Evolutionary conservation across 2,888 invertebrate species (phyloP).

Genomic region (Sipunculus nudus): DNA sequence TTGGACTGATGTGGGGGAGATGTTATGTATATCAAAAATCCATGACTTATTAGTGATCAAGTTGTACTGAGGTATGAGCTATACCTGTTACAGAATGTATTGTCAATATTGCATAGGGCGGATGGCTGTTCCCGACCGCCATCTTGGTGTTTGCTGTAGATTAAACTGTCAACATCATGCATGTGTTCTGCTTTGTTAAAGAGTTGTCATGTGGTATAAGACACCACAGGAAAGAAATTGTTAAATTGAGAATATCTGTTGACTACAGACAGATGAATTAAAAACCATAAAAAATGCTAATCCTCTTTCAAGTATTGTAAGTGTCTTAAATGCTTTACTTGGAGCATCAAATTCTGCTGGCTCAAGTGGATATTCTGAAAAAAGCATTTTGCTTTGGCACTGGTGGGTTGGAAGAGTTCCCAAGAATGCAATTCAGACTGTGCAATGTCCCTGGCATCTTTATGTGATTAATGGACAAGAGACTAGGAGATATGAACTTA

Average conservation of each 20-base stretch:
- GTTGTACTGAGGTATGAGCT: too few relatives aligned
- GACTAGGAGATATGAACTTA: conserved; percentile 35
- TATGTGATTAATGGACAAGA: conserved; percentile 35
- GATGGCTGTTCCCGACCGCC: conserved; percentile 29
- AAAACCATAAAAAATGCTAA: conserved; percentile 40
- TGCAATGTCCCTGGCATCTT: conserved; percentile 38
- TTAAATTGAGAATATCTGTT: conserved; percentile 35
- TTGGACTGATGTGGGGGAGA: too few relatives aligned
- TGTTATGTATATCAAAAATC: too few relatives aligned
- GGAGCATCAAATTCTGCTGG: conserved; percentile 40
- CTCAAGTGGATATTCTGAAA: conserved; percentile 34
- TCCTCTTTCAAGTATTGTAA: conserved; percentile 45
- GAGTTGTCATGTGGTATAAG: conserved; percentile 17
- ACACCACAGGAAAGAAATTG: conserved; percentile 30
- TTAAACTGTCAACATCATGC: too few relatives aligned
- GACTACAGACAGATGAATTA: conserved; percentile 44
- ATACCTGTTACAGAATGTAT: too few relatives aligned
- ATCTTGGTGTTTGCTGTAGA: too few relatives aligned
- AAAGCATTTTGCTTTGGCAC: conserved; percentile 40
- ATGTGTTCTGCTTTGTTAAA: too few relatives aligned
- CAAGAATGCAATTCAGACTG: conserved; percentile 36
- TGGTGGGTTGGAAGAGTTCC: conserved; percentile 35
- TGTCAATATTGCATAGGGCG: conserved; percentile 21
- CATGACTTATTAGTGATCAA: too few relatives aligned
- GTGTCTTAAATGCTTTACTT: conserved; percentile 34